phyloP scores from a whole-genome alignment of 1,140 invertebrate species.

The Globodera rostochiensis region DNA sequence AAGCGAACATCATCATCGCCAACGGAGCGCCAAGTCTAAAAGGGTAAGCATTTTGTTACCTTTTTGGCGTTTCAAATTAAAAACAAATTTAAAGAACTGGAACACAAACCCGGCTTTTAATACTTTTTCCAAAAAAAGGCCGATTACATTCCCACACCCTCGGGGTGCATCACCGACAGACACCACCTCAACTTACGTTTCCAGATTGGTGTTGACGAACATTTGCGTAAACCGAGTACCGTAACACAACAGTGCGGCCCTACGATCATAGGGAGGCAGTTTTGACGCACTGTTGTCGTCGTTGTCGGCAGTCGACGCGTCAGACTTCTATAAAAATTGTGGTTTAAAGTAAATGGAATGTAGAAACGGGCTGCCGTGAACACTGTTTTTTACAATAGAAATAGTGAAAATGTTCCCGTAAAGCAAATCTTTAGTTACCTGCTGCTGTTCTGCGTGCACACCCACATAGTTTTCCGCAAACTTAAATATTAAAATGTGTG shows the following conservation, averaged over 20 bases:
- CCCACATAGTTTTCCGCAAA: constrained; percentile 45
- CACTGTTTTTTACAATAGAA: too few species aligned
- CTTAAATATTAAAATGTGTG: neutral
- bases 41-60: constrained; percentile 13
- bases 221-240: constrained; percentile 48
- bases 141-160: too few species aligned
- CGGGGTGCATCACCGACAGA: too few species aligned
- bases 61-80: neutral
- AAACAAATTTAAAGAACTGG: too few species aligned
- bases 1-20: constrained; percentile 48
- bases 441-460: constrained; percentile 1
- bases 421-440: neutral
- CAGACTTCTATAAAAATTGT: neutral
- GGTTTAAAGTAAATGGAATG: too few species aligned
- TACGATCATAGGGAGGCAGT: constrained; percentile 39
- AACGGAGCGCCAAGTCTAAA: constrained; percentile 43
- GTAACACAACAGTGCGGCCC: constrained; percentile 37
- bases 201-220: constrained; percentile 49
- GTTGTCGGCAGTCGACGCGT: neutral
- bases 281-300: neutral
- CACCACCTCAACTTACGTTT: constrained; percentile 26
- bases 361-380: too few species aligned
- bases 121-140: too few species aligned
- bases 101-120: too few species aligned
- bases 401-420: too few species aligned